phyloP scores from a whole-genome alignment of 2,113 vertebrate species.

The Periophthalmus modestus region DNA sequence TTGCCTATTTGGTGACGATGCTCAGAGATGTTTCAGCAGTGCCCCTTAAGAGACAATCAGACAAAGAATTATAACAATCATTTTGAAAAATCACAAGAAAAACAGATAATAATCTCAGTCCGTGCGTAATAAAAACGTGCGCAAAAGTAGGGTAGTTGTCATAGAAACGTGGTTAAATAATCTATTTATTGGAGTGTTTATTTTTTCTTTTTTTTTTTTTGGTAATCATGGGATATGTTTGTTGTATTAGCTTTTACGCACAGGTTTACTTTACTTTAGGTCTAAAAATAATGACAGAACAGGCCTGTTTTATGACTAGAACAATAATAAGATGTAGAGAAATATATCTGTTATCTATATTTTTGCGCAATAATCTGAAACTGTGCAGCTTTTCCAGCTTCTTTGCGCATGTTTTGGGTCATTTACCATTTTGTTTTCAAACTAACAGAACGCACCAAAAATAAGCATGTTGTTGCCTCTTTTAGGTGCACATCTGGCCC shows the following conservation, averaged over 20 bases:
- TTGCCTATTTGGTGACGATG: too few relatives aligned
- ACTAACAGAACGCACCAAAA: not conserved
- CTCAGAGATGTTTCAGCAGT: too few relatives aligned
- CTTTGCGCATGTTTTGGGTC: not conserved
- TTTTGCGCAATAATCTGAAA: too few relatives aligned
- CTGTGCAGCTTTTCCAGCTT: too few relatives aligned
- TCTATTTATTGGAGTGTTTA: not conserved
- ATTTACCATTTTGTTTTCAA: not conserved
- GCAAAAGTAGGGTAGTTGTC: not conserved
- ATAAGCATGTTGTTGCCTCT: not conserved
- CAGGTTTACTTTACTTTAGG: too few relatives aligned
- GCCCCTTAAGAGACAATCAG: not conserved
- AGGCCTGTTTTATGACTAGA: too few relatives aligned
- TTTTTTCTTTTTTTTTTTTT: too few relatives aligned
- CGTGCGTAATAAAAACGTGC: not conserved
- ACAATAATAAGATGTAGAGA: too few relatives aligned
- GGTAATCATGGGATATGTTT: too few relatives aligned
- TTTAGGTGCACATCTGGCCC: slow-evolving; percentile 10
- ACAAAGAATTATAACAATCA: not conserved
- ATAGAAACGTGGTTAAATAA: not conserved
- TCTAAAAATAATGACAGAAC: too few relatives aligned
- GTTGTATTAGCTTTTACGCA: not conserved
- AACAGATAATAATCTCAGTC: not conserved
- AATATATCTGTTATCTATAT: too few relatives aligned
- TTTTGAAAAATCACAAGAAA: not conserved